Evolutionary conservation across 2,888 invertebrate genomes (phyloP).

Genomic region (Ceriagrion tenellum): DNA sequence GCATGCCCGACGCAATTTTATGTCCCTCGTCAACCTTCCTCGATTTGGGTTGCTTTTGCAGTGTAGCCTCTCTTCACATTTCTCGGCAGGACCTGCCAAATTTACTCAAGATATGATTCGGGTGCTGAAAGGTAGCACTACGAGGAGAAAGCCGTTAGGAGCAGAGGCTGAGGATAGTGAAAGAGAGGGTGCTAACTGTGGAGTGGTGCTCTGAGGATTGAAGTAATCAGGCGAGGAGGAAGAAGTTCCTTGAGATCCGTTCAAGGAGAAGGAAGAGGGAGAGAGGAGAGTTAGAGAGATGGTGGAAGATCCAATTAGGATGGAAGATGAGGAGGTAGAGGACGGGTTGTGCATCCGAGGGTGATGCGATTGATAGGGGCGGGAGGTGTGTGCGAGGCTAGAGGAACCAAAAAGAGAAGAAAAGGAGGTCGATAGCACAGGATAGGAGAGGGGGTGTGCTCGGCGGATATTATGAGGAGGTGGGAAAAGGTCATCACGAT

Average conservation of each 20-base stretch:
- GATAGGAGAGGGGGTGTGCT: not conserved
- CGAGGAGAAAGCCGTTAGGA: not conserved
- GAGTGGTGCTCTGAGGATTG: conserved; percentile 16
- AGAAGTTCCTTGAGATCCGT: not conserved
- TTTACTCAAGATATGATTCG: not conserved
- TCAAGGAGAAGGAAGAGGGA: not conserved
- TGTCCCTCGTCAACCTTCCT: too few species aligned
- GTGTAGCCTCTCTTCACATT: not conserved
- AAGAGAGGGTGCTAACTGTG: not conserved
- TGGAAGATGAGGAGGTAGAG: not conserved
- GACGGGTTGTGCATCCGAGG: not conserved
- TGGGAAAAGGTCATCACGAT: not conserved
- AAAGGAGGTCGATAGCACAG: not conserved
- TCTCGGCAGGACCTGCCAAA: not conserved
- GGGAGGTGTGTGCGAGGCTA: not conserved
- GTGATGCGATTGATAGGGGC: not conserved
- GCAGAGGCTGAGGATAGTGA: not conserved
- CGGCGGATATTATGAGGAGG: not conserved
- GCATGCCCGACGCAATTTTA: too few species aligned
- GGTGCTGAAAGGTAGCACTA: not conserved
- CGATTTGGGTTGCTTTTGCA: too few species aligned
- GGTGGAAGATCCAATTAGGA: not conserved
- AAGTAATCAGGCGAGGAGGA: not conserved
- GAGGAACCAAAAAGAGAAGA: not conserved
- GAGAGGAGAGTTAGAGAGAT: not conserved